Conservation (phyloP, 2,797 vertebrate species). For the Tokudaia tokunoshimensis region DNA sequence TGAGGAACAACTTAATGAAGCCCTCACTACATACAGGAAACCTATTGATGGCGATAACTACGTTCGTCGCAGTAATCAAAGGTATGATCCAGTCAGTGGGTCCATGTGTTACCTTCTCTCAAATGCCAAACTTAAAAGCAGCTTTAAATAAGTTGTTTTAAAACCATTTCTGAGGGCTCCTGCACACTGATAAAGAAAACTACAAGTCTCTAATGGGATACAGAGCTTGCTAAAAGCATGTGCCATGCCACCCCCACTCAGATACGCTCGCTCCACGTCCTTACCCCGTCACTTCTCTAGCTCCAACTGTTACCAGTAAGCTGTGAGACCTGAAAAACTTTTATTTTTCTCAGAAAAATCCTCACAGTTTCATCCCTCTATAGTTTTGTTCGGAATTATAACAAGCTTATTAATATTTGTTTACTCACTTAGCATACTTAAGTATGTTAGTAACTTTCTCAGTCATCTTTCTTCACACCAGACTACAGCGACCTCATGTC, state of each 20-base stretch:
- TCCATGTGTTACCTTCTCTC: slow-evolving; percentile 6
- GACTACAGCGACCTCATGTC: slow-evolving; percentile 98
- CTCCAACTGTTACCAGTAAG: neutral
- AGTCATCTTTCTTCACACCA: slow-evolving; percentile 83
- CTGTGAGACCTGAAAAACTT: neutral
- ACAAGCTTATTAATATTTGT: slow-evolving; percentile 22
- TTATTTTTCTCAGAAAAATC: neutral
- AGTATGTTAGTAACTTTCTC: neutral
- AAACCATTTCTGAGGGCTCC: slow-evolving; percentile 1
- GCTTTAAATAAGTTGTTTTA: neutral
- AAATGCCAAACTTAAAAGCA: slow-evolving; percentile 48
- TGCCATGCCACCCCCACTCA: neutral
- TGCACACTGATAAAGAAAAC: neutral
- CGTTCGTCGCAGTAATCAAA: slow-evolving; percentile 98
- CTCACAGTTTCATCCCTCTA: neutral
- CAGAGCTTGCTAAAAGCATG: neutral
- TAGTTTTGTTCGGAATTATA: slow-evolving; percentile 32
- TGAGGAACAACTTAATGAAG: slow-evolving; percentile 99
- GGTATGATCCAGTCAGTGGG: slow-evolving; percentile 87
- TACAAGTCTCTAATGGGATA: neutral
- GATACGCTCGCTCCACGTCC: neutral
- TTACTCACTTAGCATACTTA: slow-evolving; percentile 49
- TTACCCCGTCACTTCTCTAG: neutral
- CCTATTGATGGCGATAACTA: slow-evolving; percentile 99
- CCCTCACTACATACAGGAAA: slow-evolving; percentile 98